These are phyloP conservation scores for Eudemis profundana DNA, from an alignment of 2,888 invertebrate species.

Conservation along the genomic window DNA sequence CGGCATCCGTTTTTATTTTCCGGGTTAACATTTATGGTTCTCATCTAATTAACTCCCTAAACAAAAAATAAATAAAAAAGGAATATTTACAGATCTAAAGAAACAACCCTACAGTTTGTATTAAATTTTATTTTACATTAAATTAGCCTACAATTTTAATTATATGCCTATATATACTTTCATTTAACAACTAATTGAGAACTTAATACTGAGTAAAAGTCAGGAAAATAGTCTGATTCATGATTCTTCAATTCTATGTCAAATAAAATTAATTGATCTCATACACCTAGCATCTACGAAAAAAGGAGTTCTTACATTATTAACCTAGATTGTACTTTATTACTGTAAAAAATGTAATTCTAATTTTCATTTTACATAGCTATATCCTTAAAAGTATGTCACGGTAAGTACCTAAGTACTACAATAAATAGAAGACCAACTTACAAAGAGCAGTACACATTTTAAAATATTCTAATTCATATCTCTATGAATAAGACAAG, in stretches of 20 bases:
- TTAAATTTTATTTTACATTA: slow-evolving; percentile 78
- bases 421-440: slow-evolving; percentile 84
- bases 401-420: slow-evolving; percentile 82
- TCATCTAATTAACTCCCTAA: slow-evolving; percentile 1
- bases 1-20: slow-evolving; percentile 3
- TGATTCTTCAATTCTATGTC: slow-evolving; percentile 67
- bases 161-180: slow-evolving; percentile 66
- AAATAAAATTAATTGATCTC: slow-evolving; percentile 63
- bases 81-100: slow-evolving; percentile 80
- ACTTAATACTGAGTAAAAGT: slow-evolving; percentile 82
- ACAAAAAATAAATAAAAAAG: slow-evolving; percentile 60
- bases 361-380: slow-evolving; percentile 73
- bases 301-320: slow-evolving; percentile 69
- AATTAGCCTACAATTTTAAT: slow-evolving; percentile 71
- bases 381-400: slow-evolving; percentile 79
- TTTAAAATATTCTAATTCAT: slow-evolving; percentile 70
- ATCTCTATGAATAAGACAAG: slow-evolving; percentile 72
- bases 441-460: slow-evolving; percentile 80
- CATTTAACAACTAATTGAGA: slow-evolving; percentile 77
- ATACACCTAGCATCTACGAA: slow-evolving; percentile 72
- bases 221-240: slow-evolving; percentile 67
- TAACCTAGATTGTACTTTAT: slow-evolving; percentile 82
- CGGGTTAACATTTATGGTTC: slow-evolving; percentile 3
- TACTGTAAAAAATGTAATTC: slow-evolving; percentile 69
- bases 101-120: slow-evolving; percentile 81